Evolutionary conservation across 2,888 invertebrate genomes (phyloP), one percentile per base, ranked within the genome.

Genomic region (Polymixis flavicincta): DNA sequence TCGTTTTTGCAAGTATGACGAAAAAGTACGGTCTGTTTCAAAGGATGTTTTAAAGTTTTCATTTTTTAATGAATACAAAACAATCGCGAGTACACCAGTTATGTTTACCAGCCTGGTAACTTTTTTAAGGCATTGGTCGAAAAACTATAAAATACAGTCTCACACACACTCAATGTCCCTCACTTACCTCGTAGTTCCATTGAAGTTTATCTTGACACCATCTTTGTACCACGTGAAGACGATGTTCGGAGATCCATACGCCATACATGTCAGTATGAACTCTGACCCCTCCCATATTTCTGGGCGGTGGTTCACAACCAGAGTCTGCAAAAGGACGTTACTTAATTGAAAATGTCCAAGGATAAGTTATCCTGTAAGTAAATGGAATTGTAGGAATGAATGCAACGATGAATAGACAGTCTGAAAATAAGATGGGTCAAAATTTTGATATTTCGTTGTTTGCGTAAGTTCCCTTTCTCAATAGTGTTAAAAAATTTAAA

Each of bases 151-250:
- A 64, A 19, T 19, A 63, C 9, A 17, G 42, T 0, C 17, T 42
- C 37, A 25, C n/a, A 61, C 42, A 45, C 19, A 42, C 11, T 14
- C 14, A 9, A 65, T 37, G 48, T 4, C 1, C 4, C 17, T 64
- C 5, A 73, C 83, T 96, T 94, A 95, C 98, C 98, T 98, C 65
- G 97, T 97, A n/a, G 98, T 97, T 85, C 97, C 97, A 80, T 98
- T 97, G 87, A 97, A 97, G 93, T 98, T 98, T 79, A 98, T 97
- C 85, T 97, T 97, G 84, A 97, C 96, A 13, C 98, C 98, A 90
- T 98, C 98, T 93, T 98, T 98, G 95, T 97, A 98, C 98, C 98
- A 98, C 48, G 97, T 97, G 92, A 98, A 98, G 74, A 96, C 97
- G 90, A 98, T 98, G 84, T 97, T 97, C 0, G 98, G 97, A 61